Percentiles rank a stretch among this genome's conserved stretches.
Evolutionary conservation across 1,140 invertebrate genomes (phyloP).

Genomic region (Mesaphorura yosii): DNA sequence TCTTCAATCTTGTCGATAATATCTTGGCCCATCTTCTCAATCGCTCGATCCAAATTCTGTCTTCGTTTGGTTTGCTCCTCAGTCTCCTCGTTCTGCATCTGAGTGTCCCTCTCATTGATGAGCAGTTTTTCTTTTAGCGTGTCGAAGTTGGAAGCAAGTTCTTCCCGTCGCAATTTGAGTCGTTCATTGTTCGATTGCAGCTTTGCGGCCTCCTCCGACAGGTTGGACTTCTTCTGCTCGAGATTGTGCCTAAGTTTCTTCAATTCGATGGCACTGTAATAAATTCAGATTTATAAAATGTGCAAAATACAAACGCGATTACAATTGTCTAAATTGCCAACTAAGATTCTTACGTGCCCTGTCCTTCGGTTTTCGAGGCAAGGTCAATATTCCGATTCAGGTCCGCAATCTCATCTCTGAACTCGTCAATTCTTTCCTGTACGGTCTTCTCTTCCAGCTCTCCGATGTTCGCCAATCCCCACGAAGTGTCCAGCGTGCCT

Average conservation of each 20-base stretch:
- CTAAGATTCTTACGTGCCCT: slow-evolving; percentile 11
- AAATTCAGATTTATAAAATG: too few relatives aligned
- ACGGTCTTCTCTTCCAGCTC: slow-evolving; percentile 15
- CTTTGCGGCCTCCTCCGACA: not conserved
- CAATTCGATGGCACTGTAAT: not conserved
- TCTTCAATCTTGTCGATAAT: not conserved
- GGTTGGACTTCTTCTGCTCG: not conserved
- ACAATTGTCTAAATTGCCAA: not conserved
- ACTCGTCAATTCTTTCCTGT: slow-evolving; percentile 7
- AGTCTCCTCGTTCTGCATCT: slow-evolving; percentile 8
- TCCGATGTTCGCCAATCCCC: slow-evolving; percentile 12
- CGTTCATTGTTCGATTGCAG: not conserved
- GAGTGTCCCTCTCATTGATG: slow-evolving; percentile 5
- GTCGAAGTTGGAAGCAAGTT: not conserved
- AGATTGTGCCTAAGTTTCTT: slow-evolving; percentile 2
- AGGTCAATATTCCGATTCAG: slow-evolving; percentile 14
- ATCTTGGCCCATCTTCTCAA: not conserved
- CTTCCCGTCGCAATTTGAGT: not conserved
- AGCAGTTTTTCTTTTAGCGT: slow-evolving; percentile 2
- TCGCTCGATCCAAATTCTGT: slow-evolving; percentile 5
- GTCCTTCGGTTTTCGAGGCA: slow-evolving; percentile 16
- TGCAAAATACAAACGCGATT: not conserved
- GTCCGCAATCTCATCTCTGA: slow-evolving; percentile 19
- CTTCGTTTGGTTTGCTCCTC: slow-evolving; percentile 10
- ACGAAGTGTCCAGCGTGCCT: slow-evolving; percentile 10